phyloP scores from a whole-genome alignment of 2,888 invertebrate species.

The Nephrocerus scutellatus region DNA sequence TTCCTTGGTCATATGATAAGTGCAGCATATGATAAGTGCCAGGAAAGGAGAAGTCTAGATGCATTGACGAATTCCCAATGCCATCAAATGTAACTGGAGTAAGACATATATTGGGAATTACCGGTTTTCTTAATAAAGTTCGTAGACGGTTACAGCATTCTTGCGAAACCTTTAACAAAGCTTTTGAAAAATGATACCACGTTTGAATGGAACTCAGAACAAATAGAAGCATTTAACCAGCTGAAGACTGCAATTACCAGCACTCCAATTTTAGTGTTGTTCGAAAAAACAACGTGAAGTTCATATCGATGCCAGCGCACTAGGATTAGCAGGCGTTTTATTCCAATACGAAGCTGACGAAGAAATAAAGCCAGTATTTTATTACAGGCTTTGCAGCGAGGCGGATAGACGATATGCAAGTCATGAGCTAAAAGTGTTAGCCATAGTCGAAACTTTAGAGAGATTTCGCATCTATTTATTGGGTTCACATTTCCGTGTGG shows the following conservation, averaged over 20 bases:
- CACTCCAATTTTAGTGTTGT: conserved; percentile 29
- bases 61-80: conserved; percentile 13
- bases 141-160: conserved; percentile 8
- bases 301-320: conserved; percentile 37
- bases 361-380: conserved; percentile 28
- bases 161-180: conserved; percentile 24
- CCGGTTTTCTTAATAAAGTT: conserved; percentile 19
- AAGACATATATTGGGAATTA: conserved; percentile 16
- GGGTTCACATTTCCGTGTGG: conserved; percentile 30
- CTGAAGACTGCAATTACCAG: conserved; percentile 25
- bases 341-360: conserved; percentile 25
- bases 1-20: conserved; percentile 16
- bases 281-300: conserved; percentile 16
- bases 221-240: conserved; percentile 11
- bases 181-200: conserved; percentile 14
- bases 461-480: conserved; percentile 37
- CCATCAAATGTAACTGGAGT: conserved; percentile 15
- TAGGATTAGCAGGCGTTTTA: conserved; percentile 33
- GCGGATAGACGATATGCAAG: conserved; percentile 36
- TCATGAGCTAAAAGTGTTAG: conserved; percentile 41
- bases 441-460: conserved; percentile 30
- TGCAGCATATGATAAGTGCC: conserved; percentile 12
- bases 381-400: conserved; percentile 31
- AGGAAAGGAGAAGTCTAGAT: conserved; percentile 16
- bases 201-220: conserved; percentile 17